phyloP scores from a whole-genome alignment of 1,140 invertebrate genomes.

The Batillaria attramentaria region DNA sequence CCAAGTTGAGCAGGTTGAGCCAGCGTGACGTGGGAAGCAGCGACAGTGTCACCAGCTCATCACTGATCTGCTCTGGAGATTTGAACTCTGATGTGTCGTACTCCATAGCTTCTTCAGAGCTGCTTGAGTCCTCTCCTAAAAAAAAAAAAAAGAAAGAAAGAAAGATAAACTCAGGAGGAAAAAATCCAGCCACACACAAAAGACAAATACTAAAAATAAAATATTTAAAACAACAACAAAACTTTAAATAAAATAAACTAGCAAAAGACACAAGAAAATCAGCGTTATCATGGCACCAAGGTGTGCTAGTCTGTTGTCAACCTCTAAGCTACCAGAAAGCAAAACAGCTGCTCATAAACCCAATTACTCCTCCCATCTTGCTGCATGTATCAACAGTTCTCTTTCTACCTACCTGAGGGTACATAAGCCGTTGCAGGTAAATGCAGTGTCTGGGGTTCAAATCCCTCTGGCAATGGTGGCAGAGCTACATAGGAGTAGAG shows the following conservation, averaged over 20 bases:
- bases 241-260: background rate
- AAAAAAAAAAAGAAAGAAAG: background rate
- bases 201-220: background rate
- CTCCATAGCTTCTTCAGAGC: constrained; percentile 69
- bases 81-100: constrained; percentile 74
- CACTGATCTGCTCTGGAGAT: constrained; percentile 86
- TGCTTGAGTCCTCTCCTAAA: constrained; percentile 16
- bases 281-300: background rate
- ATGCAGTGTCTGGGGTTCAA: constrained; percentile 76
- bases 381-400: background rate
- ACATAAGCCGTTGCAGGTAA: constrained; percentile 74
- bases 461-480: constrained; percentile 78
- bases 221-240: background rate
- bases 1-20: constrained; percentile 93
- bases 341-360: too few relatives aligned
- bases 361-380: background rate
- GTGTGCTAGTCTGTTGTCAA: background rate
- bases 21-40: constrained; percentile 89
- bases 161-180: background rate
- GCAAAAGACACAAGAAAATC: background rate
- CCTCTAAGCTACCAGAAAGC: background rate
- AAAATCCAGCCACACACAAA: background rate
- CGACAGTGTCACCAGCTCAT: constrained; percentile 90
- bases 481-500: constrained; percentile 86
- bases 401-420: constrained; percentile 49